Evolutionary conservation across 2,888 invertebrate species (phyloP).

Genomic region (Tetragonula carbonaria): DNA sequence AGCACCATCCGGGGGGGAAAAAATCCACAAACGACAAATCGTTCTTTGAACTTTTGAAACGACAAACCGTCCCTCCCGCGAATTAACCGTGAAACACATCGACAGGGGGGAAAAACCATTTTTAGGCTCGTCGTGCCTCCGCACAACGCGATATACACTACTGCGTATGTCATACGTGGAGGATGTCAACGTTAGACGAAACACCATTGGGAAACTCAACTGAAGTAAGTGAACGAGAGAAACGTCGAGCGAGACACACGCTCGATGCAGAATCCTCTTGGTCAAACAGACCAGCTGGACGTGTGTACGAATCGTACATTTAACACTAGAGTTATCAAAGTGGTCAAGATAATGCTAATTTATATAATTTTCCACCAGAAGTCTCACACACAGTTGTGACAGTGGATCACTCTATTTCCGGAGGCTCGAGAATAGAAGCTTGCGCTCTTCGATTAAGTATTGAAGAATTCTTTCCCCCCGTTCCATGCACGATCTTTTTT

Average conservation of each 20-base stretch:
- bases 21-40: not conserved
- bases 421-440: too few species aligned
- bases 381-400: too few species aligned
- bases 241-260: conserved; percentile 31
- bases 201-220: conserved; percentile 5
- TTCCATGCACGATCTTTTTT: too few species aligned
- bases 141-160: not conserved
- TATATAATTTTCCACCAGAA: too few species aligned
- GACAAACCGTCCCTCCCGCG: too few species aligned
- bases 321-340: too few species aligned
- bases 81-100: not conserved
- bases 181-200: not conserved
- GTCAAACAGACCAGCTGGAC: conserved; percentile 45
- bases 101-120: not conserved
- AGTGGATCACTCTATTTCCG: too few species aligned
- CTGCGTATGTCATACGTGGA: conserved; percentile 12
- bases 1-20: not conserved
- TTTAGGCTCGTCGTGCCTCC: not conserved
- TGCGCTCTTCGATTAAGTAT: too few species aligned
- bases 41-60: not conserved
- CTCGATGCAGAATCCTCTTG: conserved; percentile 54
- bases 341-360: too few species aligned
- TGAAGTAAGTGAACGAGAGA: not conserved
- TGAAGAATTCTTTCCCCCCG: too few species aligned
- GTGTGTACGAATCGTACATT: not conserved